Conservation (phyloP, 2,113 vertebrate species). For the Shinisaurus crocodilurus region DNA sequence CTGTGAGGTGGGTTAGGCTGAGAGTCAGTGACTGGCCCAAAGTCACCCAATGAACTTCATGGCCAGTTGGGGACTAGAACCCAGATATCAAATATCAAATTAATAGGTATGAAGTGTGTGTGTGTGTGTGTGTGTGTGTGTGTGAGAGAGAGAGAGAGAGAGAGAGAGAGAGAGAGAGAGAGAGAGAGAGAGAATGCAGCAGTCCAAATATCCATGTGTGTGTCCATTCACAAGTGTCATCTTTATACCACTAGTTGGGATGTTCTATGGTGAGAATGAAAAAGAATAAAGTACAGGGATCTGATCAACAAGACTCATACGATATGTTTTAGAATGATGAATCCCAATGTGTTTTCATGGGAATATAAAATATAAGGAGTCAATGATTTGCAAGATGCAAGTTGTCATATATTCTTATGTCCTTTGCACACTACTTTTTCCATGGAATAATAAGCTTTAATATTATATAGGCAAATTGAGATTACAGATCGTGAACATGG, state of each 20-base stretch:
- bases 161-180: too few relatives aligned
- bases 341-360: not conserved
- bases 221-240: too few relatives aligned
- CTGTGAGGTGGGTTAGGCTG: too few relatives aligned
- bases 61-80: too few relatives aligned
- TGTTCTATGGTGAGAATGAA: not conserved
- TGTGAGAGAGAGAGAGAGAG: too few relatives aligned
- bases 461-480: conserved; percentile 61
- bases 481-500: conserved; percentile 59
- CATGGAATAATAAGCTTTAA: conserved; percentile 45
- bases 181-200: too few relatives aligned
- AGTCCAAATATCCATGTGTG: too few relatives aligned
- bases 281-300: not conserved
- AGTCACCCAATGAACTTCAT: too few relatives aligned
- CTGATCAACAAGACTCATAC: not conserved
- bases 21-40: too few relatives aligned
- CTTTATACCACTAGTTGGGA: not conserved
- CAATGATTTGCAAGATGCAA: not conserved
- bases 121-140: too few relatives aligned
- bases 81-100: too few relatives aligned
- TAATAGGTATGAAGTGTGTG: too few relatives aligned
- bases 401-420: not conserved
- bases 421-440: not conserved
- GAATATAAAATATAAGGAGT: not conserved
- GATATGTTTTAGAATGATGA: not conserved